phyloP scores from a whole-genome alignment of 2,113 vertebrate species.

The Paralichthys olivaceus region DNA sequence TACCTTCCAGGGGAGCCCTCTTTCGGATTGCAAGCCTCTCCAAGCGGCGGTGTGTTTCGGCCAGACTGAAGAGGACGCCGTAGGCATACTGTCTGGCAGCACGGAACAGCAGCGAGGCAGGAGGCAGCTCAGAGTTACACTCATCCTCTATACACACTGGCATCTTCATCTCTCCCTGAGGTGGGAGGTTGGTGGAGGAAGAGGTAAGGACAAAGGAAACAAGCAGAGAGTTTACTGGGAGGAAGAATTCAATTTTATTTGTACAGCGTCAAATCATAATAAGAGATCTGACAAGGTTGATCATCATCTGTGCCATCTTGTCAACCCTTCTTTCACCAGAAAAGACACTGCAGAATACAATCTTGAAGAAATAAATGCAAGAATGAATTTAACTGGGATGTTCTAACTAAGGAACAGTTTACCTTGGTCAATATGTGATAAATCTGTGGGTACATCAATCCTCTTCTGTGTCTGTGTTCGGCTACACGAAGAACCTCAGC shows the following conservation, averaged over 20 bases:
- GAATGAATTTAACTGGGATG: background rate
- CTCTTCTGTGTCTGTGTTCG: conserved; percentile 91
- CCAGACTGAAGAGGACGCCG: conserved; percentile 92
- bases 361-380: background rate
- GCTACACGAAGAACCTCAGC: conserved; percentile 92
- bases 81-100: conserved; percentile 90
- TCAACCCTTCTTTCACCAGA: background rate
- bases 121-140: conserved; percentile 90
- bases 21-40: conserved; percentile 88
- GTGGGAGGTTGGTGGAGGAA: background rate
- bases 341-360: background rate
- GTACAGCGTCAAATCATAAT: no score
- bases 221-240: background rate
- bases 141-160: conserved; percentile 94
- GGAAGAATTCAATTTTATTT: no score
- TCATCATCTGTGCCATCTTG: background rate
- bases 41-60: conserved; percentile 89
- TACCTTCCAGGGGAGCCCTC: conserved; percentile 87
- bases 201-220: background rate
- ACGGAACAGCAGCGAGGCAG: conserved; percentile 89
- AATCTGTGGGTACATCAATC: conserved; percentile 94
- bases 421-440: conserved; percentile 95
- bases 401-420: conserved; percentile 1
- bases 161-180: conserved; percentile 93
- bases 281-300: background rate